These are phyloP conservation scores for Temnothorax longispinosus DNA, from an alignment of 1,140 invertebrate species.

Conservation along the genomic window DNA sequence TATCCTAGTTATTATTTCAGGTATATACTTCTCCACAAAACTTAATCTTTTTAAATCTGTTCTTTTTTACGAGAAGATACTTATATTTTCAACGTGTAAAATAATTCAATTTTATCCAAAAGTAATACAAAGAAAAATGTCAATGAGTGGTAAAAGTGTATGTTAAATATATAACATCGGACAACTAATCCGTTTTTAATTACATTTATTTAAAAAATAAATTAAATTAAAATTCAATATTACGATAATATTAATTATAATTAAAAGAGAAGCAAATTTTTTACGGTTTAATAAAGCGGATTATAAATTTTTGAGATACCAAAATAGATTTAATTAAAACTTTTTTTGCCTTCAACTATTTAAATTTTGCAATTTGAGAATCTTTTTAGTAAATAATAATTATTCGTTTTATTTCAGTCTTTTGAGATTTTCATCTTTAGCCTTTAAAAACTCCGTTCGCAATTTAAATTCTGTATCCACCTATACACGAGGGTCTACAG, in stretches of 20 bases:
- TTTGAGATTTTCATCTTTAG: neutral
- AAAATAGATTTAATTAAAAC: conserved; percentile 2
- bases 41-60: conserved; percentile 11
- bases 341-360: neutral
- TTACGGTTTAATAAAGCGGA: neutral
- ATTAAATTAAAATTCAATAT: neutral
- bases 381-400: neutral
- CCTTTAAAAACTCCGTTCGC: neutral
- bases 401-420: neutral
- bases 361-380: neutral
- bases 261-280: neutral
- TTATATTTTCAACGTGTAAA: neutral
- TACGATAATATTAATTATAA: neutral
- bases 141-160: neutral
- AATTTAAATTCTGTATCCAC: neutral
- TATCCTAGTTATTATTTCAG: conserved; percentile 17
- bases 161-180: neutral
- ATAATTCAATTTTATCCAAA: neutral
- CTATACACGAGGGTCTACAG: neutral
- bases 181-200: neutral
- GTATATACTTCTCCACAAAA: neutral
- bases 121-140: neutral
- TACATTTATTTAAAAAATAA: neutral
- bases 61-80: neutral
- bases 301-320: conserved; percentile 1